These are phyloP conservation scores for Mormyrus proboscirostris DNA, from an alignment of 2,797 vertebrate species.

Conservation along the genomic window DNA sequence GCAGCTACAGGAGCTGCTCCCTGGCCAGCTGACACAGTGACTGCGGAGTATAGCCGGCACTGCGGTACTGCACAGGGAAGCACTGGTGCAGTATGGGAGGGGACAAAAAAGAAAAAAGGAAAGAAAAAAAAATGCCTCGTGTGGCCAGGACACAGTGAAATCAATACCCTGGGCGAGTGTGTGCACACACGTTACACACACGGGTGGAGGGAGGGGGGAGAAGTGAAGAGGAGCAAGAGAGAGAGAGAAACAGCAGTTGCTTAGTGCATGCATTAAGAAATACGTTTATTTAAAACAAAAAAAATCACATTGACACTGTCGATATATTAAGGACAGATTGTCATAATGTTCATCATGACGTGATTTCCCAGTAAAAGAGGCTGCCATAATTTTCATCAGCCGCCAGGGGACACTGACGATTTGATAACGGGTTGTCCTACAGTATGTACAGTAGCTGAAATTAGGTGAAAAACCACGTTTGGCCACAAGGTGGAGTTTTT, in stretches of 20 bases:
- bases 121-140: background rate
- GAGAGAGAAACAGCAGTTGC: background rate
- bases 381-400: background rate
- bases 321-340: background rate
- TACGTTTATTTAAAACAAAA: background rate
- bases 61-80: background rate
- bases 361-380: background rate
- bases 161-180: background rate
- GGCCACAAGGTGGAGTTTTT: slow-evolving; percentile 1
- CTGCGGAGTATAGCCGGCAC: slow-evolving; percentile 21
- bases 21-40: slow-evolving; percentile 34
- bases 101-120: background rate
- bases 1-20: background rate
- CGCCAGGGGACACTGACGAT: background rate
- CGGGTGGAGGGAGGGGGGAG: background rate
- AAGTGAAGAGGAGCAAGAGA: background rate
- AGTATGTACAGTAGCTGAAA: background rate
- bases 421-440: background rate
- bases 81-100: slow-evolving; percentile 25
- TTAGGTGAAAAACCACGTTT: background rate
- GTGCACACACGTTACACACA: background rate
- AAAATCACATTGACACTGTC: too few relatives aligned
- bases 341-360: background rate
- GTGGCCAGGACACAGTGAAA: background rate
- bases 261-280: background rate